phyloP scores from a whole-genome alignment of 64 coral and sea anemone genomes.

The Stylophora pistillata region DNA sequence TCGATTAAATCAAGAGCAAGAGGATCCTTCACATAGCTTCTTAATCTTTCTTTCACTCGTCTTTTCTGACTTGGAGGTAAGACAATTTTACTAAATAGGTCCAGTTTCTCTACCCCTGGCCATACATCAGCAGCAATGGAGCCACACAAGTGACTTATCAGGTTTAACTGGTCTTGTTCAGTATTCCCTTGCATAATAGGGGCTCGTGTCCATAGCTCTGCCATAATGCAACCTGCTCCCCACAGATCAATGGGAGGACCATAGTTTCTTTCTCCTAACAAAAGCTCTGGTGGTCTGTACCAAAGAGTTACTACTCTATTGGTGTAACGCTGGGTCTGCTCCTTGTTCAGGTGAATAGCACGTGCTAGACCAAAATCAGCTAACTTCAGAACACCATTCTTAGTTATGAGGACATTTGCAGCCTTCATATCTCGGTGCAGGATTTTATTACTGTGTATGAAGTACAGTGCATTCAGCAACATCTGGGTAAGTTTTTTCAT shows the following conservation, averaged over 20 bases:
- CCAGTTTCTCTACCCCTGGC: slow-evolving; percentile 90
- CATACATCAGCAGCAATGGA: slow-evolving; percentile 93
- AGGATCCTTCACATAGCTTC: slow-evolving; percentile 85
- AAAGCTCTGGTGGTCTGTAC: slow-evolving; percentile 93
- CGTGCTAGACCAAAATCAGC: slow-evolving; percentile 98
- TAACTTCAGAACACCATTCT: slow-evolving; percentile 93
- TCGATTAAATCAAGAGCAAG: slow-evolving; percentile 94
- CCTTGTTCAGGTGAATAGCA: slow-evolving; percentile 93
- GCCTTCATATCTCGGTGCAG: slow-evolving; percentile 99
- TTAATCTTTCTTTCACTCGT: slow-evolving; percentile 86
- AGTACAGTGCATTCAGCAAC: slow-evolving; percentile 98
- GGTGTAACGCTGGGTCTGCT: slow-evolving; percentile 91
- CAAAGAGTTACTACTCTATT: slow-evolving; percentile 97
- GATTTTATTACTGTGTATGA: slow-evolving; percentile 99
- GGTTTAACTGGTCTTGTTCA: slow-evolving; percentile 90
- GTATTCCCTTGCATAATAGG: slow-evolving; percentile 99
- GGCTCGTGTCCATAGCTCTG: slow-evolving; percentile 95
- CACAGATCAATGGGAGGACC: slow-evolving; percentile 98
- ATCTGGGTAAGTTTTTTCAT: slow-evolving; percentile 98
- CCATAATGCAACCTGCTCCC: slow-evolving; percentile 99
- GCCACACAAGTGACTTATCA: slow-evolving; percentile 91
- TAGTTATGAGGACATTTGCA: slow-evolving; percentile 96
- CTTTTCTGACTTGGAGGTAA: slow-evolving; percentile 81
- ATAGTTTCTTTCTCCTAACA: slow-evolving; percentile 94
- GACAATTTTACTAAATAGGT: slow-evolving; percentile 87